Evolutionary conservation across 2,113 vertebrate species (phyloP).

Genomic region (Ursus arctos): DNA sequence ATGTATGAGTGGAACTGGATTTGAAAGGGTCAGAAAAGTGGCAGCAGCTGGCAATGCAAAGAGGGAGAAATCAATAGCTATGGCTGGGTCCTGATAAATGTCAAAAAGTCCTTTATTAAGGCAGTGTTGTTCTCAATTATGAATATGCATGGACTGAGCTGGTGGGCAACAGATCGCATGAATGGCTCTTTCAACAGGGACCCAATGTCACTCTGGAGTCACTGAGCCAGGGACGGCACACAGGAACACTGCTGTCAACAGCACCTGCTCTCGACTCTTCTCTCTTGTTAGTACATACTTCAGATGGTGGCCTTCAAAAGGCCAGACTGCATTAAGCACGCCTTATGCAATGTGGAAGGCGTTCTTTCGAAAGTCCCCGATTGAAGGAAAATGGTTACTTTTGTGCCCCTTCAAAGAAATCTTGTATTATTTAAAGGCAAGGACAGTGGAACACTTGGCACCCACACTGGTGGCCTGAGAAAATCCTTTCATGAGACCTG

Average conservation of each 20-base stretch:
- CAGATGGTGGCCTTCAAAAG: conserved; percentile 73
- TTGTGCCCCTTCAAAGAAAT: conserved; percentile 68
- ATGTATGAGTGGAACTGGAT: conserved; percentile 36
- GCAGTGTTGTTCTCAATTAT: conserved; percentile 77
- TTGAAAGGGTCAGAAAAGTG: conserved; percentile 72
- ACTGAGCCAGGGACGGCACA: conserved; percentile 65
- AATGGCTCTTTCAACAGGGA: conserved; percentile 76
- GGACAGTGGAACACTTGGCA: conserved; percentile 8
- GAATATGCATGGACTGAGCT: conserved; percentile 81
- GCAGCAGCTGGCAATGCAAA: conserved; percentile 77
- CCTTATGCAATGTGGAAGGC: conserved; percentile 57
- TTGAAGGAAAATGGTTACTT: conserved; percentile 63
- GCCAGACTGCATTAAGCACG: conserved; percentile 45
- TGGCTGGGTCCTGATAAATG: conserved; percentile 52
- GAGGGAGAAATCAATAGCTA: conserved; percentile 69
- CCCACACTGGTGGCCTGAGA: conserved; percentile 23
- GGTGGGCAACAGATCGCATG: conserved; percentile 59
- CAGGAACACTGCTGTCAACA: conserved; percentile 72
- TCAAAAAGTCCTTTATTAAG: conserved; percentile 77
- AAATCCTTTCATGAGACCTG: conserved; percentile 16
- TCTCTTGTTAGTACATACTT: conserved; percentile 73
- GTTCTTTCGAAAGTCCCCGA: conserved; percentile 60
- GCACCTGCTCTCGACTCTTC: conserved; percentile 73
- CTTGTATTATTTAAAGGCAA: conserved; percentile 66
- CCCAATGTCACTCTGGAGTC: conserved; percentile 69